A percentile compares a stretch with the other conserved stretches of the same genome.
phyloP scores from a whole-genome alignment of 2,797 vertebrate species.

The Champsocephalus esox region DNA sequence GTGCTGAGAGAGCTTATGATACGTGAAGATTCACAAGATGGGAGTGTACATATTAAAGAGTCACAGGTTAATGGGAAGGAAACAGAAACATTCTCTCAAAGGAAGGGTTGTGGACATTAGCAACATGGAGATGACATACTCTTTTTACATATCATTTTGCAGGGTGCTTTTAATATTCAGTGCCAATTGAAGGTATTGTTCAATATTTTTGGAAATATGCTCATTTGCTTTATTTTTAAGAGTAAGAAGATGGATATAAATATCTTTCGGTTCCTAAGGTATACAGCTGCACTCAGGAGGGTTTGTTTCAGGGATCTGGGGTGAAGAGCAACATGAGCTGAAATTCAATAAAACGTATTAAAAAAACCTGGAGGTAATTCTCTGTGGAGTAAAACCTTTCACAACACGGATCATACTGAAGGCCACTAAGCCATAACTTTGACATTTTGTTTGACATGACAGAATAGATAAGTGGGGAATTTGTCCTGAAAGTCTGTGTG shows the following conservation, averaged over 20 bases:
- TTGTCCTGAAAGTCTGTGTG: too few relatives aligned
- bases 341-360: background rate
- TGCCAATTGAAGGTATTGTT: background rate
- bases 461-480: too few relatives aligned
- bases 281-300: background rate
- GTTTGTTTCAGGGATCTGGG: too few relatives aligned
- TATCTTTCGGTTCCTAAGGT: background rate
- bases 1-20: constrained; percentile 76
- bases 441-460: too few relatives aligned
- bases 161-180: constrained; percentile 37
- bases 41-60: constrained; percentile 80
- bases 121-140: constrained; percentile 36
- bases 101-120: constrained; percentile 47
- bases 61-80: constrained; percentile 84
- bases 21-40: constrained; percentile 75
- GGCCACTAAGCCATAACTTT: too few relatives aligned
- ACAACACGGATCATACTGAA: background rate
- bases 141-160: constrained; percentile 27
- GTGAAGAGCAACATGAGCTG: background rate
- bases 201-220: background rate
- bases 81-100: constrained; percentile 70
- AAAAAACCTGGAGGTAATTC: background rate
- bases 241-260: constrained; percentile 16
- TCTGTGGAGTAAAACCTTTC: background rate
- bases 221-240: background rate